Evolutionary conservation across 2,888 invertebrate species (phyloP).

Genomic region (Pammene fasciana): DNA sequence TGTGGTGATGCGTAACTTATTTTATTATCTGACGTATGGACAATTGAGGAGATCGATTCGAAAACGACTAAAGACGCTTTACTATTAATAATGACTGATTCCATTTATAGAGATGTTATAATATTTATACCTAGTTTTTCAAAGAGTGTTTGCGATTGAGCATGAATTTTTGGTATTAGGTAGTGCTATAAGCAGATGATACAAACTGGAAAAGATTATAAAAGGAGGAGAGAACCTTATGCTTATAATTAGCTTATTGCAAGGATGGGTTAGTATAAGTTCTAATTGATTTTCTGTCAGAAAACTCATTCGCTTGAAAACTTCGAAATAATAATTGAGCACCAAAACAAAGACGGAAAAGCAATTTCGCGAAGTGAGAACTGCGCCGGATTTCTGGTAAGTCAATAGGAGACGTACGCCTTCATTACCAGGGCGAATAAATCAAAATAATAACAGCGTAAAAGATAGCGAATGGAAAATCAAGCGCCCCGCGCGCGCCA

Average conservation of each 20-base stretch:
- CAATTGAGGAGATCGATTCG: slow-evolving; percentile 6
- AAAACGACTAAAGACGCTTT: slow-evolving; percentile 5
- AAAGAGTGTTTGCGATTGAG: no score
- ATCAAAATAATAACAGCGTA: slow-evolving; percentile 81
- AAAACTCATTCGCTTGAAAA: background rate
- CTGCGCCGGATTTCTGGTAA: slow-evolving; percentile 66
- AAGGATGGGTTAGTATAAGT: no score
- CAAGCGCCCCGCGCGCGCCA: slow-evolving; percentile 66
- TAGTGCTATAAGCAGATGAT: no score
- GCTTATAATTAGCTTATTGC: no score
- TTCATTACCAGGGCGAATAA: slow-evolving; percentile 79
- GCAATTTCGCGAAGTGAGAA: slow-evolving; percentile 67
- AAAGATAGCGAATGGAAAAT: slow-evolving; percentile 82
- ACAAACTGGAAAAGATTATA: no score
- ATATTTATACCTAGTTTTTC: background rate
- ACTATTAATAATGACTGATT: background rate
- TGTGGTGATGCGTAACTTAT: slow-evolving; percentile 67
- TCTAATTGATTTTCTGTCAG: no score
- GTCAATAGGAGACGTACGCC: slow-evolving; percentile 77
- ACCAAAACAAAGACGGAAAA: slow-evolving; percentile 43
- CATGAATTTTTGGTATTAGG: background rate
- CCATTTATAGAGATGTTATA: background rate
- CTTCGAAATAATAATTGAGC: slow-evolving; percentile 33
- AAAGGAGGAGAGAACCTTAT: no score
- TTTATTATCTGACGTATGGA: slow-evolving; percentile 66